phyloP scores from a whole-genome alignment of 1,140 invertebrate species.

The Riptortus pedestris region DNA sequence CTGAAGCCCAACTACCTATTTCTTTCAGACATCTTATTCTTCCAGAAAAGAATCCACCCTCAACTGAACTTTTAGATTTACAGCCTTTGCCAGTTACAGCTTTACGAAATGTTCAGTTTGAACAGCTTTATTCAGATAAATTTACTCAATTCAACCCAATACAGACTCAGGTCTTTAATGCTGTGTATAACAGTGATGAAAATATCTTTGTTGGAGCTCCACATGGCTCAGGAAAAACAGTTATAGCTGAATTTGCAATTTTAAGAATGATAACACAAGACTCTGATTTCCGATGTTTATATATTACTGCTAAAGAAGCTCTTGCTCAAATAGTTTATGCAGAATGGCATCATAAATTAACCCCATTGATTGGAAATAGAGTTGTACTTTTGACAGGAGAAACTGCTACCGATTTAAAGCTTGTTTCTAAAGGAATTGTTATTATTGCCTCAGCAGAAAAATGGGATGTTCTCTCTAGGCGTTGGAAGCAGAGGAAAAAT shows the following conservation, averaged over 20 bases:
- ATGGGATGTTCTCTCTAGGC: constrained; percentile 94
- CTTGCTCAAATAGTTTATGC: constrained; percentile 82
- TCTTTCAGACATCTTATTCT: constrained; percentile 95
- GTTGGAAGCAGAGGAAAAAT: constrained; percentile 98
- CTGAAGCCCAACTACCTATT: constrained; percentile 92
- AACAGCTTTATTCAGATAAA: constrained; percentile 71
- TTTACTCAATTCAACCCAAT: constrained; percentile 97
- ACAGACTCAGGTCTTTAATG: constrained; percentile 99
- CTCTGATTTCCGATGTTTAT: constrained; percentile 71
- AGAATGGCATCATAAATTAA: constrained; percentile 88
- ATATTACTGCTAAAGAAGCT: constrained; percentile 84
- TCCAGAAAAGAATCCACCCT: constrained; percentile 95
- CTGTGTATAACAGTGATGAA: constrained; percentile 96
- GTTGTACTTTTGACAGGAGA: constrained; percentile 94
- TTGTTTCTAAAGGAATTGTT: constrained; percentile 83
- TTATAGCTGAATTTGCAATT: constrained; percentile 94
- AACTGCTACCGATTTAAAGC: constrained; percentile 91
- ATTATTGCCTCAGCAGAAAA: constrained; percentile 95
- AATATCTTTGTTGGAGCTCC: constrained; percentile 98
- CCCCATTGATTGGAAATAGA: constrained; percentile 65
- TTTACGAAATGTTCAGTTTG: constrained; percentile 71
- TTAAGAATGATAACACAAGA: constrained; percentile 73
- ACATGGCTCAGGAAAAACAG: constrained; percentile 85
- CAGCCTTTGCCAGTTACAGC: constrained; percentile 88
- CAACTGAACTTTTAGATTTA: constrained; percentile 94